Base-by-base conservation (phyloP, 2,888 invertebrate genomes). In the Phasia obesa region DNA sequence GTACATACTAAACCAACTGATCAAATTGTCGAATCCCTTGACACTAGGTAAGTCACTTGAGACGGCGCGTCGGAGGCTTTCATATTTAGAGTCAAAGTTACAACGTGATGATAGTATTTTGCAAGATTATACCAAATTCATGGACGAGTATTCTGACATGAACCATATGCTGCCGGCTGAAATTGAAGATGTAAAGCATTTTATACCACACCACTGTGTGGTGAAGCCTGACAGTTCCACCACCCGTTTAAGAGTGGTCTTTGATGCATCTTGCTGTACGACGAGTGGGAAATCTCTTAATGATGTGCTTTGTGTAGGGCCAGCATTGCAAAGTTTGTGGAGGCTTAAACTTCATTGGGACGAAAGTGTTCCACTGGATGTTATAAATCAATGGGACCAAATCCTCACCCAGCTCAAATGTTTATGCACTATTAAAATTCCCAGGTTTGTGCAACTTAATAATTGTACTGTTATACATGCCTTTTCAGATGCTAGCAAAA, bases 181-280 rank as follows among this genome's bases (percentile, higher is more conserved):
- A 3, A 13, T 3, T 11, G 7, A 19, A 21, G 70, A 60, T 17
- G 17, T 21, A 17, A 15, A 17, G 0, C 31, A 78, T 13, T 70
- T 31, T 49, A 71, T 80, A 25, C 80, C 67, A 5, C 80, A 80
- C n/a, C 62, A 80, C 19, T 74, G 73, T 23, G 55, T 80, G 4
- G 5, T 23, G 47, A 87, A 85, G 42, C 67, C 73, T 60, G 85
- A 73, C 11, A 73, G 65, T 19, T 38, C 49, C 4, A 73, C 78
- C 1, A 83, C 78, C 2, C 53, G 57, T 13, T 27, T 81, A 27
- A n/a, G 81, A 4, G 74, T 69, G 4, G 69, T 73, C 2, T 81
- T 81, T 19, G 81, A 77, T 17, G 76, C 67, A 11, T 60, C 71
- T 11, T 77, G 71, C 11, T 4, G 11, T 3, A 76, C 71, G 13